Evolutionary conservation across 2,888 invertebrate species (phyloP), one percentile per base, ranked within the genome.

Genomic region (Meghimatium bilineatum): DNA sequence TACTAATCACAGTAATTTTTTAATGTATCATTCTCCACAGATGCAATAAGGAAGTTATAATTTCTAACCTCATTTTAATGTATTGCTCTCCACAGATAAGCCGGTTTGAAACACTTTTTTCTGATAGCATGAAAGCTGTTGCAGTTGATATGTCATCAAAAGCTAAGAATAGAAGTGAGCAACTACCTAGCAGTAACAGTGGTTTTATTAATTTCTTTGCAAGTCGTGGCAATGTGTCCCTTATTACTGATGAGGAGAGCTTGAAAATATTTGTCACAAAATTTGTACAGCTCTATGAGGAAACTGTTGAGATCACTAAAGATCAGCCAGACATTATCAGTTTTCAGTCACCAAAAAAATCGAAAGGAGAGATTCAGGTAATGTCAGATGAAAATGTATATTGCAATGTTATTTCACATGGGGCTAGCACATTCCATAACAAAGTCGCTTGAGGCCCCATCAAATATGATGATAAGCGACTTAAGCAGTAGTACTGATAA

Each of bases 201-300:
- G 36, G 44, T 44, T 76, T 76, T 8, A 56, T 60, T 76, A 12
- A 34, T 56, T 76, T 76, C 76, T 76, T 76, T 76, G 12, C 17
- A 34, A n/a, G n/a, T n/a, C 10, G 26, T 14, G 23, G 34, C 17
- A 10, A 29, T 60, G 36, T 36, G 2, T 34, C 76, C 23, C 0
- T 5, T 26, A 29, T 60, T 12, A 60, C 6, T 56, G 76, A 76
- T 76, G 76, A 76, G 26, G 60, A 60, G 10, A 36, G 60, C 60
- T 56, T 76, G 32, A 76, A 76, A 10, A 17, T 20, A 20, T 76
- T 76, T 60, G 60, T 76, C 60, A 12, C 12, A 34, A 76, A 52
- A 74, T 29, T 74, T 44, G 29, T 49, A 17, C 36, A 49, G 49
- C 74, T 14, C 5, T 49, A 17, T 49, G 26, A 20, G 38, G 6